A percentile compares a stretch with the other conserved stretches of the same genome.
Evolutionary conservation across 2,888 invertebrate species (phyloP).

Genomic region (Scaptomyza parva): DNA sequence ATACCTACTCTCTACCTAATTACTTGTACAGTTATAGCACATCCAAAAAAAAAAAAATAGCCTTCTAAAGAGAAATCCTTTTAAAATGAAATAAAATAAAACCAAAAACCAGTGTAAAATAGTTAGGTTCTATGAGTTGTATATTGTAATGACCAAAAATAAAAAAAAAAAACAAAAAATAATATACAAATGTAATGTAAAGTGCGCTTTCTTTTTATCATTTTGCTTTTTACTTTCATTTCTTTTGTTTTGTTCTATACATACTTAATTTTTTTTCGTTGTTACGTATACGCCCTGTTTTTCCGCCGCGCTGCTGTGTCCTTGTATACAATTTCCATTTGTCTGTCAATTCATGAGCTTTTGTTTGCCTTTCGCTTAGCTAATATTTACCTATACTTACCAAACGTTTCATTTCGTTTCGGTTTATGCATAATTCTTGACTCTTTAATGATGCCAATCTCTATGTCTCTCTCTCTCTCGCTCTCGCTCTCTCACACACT

Average conservation of each 20-base stretch:
- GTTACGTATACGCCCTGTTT: constrained; percentile 67
- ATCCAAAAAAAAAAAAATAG: constrained; percentile 18
- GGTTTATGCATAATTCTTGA: constrained; percentile 65
- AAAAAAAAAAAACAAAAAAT: constrained; percentile 6
- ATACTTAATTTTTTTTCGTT: constrained; percentile 13
- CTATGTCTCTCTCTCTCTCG: constrained; percentile 3
- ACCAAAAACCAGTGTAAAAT: constrained; percentile 57
- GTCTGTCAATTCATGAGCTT: constrained; percentile 74
- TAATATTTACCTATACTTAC: constrained; percentile 67
- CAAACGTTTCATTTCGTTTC: constrained; percentile 37
- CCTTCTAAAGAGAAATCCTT: constrained; percentile 33
- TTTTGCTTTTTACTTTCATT: constrained; percentile 29
- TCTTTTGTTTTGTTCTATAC: constrained; percentile 17
- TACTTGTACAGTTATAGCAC: constrained; percentile 52
- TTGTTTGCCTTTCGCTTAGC: constrained; percentile 78
- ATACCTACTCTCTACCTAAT: constrained; percentile 26
- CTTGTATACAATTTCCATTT: constrained; percentile 68
- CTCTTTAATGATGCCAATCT: constrained; percentile 57
- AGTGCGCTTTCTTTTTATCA: constrained; percentile 63
- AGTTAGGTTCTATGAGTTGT: constrained; percentile 63
- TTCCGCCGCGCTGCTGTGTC: constrained; percentile 58
- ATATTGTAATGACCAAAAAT: constrained; percentile 53
- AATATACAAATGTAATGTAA: constrained; percentile 60
- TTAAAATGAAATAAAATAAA: constrained; percentile 10
- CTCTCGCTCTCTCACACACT: constrained; percentile 9